Evolutionary conservation across 2,797 vertebrate species (phyloP).

Genomic region (Mionectes olivaceus): DNA sequence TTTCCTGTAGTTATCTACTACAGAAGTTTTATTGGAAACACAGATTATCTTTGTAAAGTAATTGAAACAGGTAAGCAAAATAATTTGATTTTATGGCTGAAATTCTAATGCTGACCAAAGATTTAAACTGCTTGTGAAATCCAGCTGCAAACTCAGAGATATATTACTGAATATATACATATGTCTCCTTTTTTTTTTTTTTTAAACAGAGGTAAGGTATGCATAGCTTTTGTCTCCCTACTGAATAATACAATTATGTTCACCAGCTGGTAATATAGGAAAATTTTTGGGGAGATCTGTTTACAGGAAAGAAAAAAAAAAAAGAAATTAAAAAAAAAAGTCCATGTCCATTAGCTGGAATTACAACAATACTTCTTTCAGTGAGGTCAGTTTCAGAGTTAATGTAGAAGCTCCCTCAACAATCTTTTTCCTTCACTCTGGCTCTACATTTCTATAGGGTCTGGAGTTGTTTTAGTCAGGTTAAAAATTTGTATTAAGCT

Average conservation of each 20-base stretch:
- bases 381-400: neutral
- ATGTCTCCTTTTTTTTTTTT: neutral
- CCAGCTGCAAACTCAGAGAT: neutral
- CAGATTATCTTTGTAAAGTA: neutral
- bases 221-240: neutral
- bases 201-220: neutral
- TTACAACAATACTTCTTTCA: neutral
- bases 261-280: neutral
- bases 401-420: neutral
- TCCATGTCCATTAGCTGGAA: neutral
- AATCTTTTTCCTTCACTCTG: neutral
- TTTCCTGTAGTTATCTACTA: neutral
- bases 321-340: neutral
- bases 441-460: neutral
- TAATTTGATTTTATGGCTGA: neutral
- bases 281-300: neutral
- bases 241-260: neutral
- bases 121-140: neutral
- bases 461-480: neutral
- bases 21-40: neutral
- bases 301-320: neutral
- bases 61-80: neutral
- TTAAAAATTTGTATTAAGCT: neutral
- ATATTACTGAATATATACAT: neutral
- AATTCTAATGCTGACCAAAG: neutral